Conservation (phyloP, 53 echinoderm and acorn worm genomes). For the Mesocentrotus franciscanus region DNA sequence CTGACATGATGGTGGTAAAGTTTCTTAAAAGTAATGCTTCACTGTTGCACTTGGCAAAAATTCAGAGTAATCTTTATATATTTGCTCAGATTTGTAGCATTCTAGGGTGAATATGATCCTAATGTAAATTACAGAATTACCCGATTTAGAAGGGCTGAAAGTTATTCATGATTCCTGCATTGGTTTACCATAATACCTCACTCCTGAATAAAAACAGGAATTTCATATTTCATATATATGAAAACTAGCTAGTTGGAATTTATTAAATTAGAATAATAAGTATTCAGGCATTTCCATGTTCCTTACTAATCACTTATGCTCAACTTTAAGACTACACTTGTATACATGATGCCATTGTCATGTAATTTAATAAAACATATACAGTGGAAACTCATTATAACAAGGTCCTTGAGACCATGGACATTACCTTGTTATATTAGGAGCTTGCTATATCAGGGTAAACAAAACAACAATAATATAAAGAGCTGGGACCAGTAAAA, state of each 20-base stretch:
- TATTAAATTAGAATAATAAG: neutral
- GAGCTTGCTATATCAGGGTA: too few species aligned
- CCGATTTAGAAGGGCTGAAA: neutral
- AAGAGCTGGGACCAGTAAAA: too few species aligned
- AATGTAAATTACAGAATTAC: neutral
- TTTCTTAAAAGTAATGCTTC: too few species aligned
- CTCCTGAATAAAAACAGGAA: too few species aligned
- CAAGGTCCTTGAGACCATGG: too few species aligned
- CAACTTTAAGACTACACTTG: neutral
- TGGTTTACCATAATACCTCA: neutral
- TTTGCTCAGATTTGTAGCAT: too few species aligned
- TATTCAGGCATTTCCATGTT: neutral
- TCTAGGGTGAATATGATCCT: neutral
- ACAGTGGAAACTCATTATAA: too few species aligned
- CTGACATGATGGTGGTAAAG: neutral
- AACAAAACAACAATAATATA: too few species aligned
- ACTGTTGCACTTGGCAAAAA: too few species aligned
- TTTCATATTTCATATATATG: neutral
- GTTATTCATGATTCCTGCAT: too few species aligned
- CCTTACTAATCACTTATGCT: neutral
- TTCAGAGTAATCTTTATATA: too few species aligned
- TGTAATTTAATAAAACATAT: neutral
- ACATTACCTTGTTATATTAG: too few species aligned
- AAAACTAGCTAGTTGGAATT: neutral
- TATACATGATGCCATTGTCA: neutral